A percentile compares a stretch with the other conserved stretches of the same genome.
Conservation (phyloP, 2,888 invertebrate species). For the Panzeria rudis region DNA sequence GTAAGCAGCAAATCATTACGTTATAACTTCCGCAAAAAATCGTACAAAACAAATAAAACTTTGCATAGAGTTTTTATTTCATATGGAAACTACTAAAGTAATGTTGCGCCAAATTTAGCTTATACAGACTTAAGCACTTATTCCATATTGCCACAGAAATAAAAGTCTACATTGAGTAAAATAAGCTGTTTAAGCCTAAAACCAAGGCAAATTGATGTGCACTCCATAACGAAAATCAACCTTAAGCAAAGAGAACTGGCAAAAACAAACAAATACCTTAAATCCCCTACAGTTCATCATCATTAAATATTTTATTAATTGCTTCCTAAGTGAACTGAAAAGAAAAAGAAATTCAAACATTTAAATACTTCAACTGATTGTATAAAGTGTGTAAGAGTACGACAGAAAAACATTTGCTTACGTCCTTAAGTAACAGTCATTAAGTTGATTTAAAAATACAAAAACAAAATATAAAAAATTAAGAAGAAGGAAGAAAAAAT, state of each 20-base stretch:
- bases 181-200: too few relatives aligned
- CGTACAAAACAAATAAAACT: too few relatives aligned
- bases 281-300: constrained; percentile 62
- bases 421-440: constrained; percentile 66
- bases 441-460: constrained; percentile 52
- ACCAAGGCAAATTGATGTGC: too few relatives aligned
- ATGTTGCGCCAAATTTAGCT: too few relatives aligned
- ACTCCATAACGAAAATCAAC: too few relatives aligned
- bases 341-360: constrained; percentile 36
- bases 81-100: too few relatives aligned
- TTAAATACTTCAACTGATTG: constrained; percentile 51
- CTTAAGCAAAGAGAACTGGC: constrained; percentile 4
- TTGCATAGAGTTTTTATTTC: too few relatives aligned
- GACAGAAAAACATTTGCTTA: constrained; percentile 39
- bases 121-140: too few relatives aligned
- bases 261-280: constrained; percentile 42
- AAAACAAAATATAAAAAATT: not conserved
- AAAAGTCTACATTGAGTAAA: too few relatives aligned
- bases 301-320: constrained; percentile 71
- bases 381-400: constrained; percentile 28
- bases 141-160: too few relatives aligned
- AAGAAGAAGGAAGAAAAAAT: constrained; percentile 23
- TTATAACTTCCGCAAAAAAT: too few relatives aligned
- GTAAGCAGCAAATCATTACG: too few relatives aligned
- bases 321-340: constrained; percentile 36